Evolutionary conservation across 1,140 invertebrate genomes (phyloP).

Genomic region (Procambarus virginalis): DNA sequence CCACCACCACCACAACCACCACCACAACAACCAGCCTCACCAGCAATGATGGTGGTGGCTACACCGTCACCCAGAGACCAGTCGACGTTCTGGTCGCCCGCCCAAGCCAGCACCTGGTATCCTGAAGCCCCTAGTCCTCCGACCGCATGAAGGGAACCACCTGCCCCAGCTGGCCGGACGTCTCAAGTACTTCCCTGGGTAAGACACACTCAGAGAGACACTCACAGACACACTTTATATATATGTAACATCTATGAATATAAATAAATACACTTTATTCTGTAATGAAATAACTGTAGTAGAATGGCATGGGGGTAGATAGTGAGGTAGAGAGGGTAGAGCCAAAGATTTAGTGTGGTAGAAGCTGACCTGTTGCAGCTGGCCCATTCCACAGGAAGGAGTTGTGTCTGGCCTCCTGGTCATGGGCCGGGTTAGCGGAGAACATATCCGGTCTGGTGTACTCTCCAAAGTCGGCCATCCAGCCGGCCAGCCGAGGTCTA

Average conservation of each 20-base stretch:
- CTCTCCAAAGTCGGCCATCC: conserved; percentile 76
- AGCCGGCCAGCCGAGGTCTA: conserved; percentile 74
- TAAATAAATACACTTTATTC: no score
- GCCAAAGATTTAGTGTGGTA: no score
- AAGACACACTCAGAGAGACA: no score
- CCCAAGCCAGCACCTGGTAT: conserved; percentile 73
- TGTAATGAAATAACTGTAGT: no score
- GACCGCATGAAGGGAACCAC: conserved; percentile 73
- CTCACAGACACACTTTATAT: no score
- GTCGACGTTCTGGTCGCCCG: conserved; percentile 75
- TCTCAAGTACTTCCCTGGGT: conserved; percentile 72
- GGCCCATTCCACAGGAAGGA: conserved; percentile 32
- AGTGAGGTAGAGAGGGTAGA: no score
- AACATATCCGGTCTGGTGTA: conserved; percentile 73
- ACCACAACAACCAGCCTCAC: conserved; percentile 16
- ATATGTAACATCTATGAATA: no score
- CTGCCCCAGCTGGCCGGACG: conserved; percentile 71
- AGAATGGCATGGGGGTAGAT: no score
- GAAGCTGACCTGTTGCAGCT: conserved; percentile 41
- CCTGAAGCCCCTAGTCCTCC: conserved; percentile 72
- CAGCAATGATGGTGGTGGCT: conserved; percentile 72
- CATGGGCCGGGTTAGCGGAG: conserved; percentile 22
- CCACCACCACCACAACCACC: neutral
- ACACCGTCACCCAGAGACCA: conserved; percentile 74
- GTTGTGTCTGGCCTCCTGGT: conserved; percentile 5